Conservation (phyloP, 2,888 invertebrate genomes). For the Netelia virgata region DNA sequence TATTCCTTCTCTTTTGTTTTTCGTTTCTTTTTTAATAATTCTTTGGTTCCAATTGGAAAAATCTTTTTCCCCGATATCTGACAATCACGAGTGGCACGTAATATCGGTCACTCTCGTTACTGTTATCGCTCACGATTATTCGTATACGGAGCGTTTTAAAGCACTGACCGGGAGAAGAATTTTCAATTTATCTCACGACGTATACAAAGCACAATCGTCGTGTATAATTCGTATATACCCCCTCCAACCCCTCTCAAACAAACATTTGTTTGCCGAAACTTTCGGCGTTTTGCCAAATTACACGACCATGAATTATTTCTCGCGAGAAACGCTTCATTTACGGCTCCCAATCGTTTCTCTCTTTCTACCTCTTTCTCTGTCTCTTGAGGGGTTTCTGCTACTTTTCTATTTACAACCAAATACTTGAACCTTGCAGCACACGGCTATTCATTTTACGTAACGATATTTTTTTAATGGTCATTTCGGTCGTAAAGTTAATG, state of each 20-base stretch:
- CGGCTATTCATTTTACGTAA: conserved; percentile 33
- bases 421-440: conserved; percentile 6
- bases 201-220: conserved; percentile 15
- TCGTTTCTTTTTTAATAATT: neutral
- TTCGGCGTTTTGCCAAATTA: conserved; percentile 66
- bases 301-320: conserved; percentile 56
- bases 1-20: conserved; percentile 24
- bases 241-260: neutral
- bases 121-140: conserved; percentile 15
- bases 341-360: conserved; percentile 52
- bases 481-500: conserved; percentile 36
- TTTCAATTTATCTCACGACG: neutral
- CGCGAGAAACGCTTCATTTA: conserved; percentile 53
- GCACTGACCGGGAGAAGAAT: neutral
- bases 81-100: conserved; percentile 39
- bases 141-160: conserved; percentile 1
- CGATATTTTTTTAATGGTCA: conserved; percentile 18
- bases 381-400: neutral
- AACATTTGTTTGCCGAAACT: conserved; percentile 56
- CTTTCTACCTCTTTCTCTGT: neutral
- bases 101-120: conserved; percentile 9
- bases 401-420: conserved; percentile 41
- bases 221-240: conserved; percentile 47
- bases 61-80: conserved; percentile 26
- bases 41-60: neutral